These are phyloP conservation scores for Macroglossus sobrinus DNA, from an alignment of 2,113 vertebrate species.

Conservation along the genomic window DNA sequence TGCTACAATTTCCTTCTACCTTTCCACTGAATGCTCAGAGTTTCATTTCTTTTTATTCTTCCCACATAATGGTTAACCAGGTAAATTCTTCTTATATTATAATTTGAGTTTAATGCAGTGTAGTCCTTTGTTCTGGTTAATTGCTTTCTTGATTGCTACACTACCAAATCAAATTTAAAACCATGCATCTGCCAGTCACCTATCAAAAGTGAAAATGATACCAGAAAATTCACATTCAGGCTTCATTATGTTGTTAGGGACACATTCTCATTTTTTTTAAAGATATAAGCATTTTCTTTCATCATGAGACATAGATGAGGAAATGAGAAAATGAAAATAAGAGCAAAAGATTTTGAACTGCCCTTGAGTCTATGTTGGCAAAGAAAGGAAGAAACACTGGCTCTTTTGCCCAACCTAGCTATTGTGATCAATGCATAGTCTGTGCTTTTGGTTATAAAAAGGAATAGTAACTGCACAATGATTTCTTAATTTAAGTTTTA, in stretches of 20 bases:
- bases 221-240: not conserved
- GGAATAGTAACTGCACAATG: not conserved
- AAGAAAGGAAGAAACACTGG: not conserved
- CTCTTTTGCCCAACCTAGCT: not conserved
- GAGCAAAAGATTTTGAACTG: not conserved
- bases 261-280: not conserved
- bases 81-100: not conserved
- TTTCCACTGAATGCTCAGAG: not conserved
- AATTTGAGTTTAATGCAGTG: not conserved
- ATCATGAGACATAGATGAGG: not conserved
- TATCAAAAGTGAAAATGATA: not conserved
- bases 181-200: not conserved
- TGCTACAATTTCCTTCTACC: not conserved
- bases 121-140: conserved; percentile 7
- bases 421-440: not conserved
- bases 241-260: not conserved
- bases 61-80: not conserved
- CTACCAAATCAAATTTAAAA: conserved; percentile 11
- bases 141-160: not conserved
- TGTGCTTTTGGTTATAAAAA: not conserved
- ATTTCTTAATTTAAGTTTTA: not conserved
- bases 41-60: not conserved
- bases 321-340: conserved; percentile 22
- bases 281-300: not conserved
- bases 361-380: not conserved